Base-by-base conservation (phyloP, 2,888 invertebrate genomes). In the Xestia sexstrigata region DNA sequence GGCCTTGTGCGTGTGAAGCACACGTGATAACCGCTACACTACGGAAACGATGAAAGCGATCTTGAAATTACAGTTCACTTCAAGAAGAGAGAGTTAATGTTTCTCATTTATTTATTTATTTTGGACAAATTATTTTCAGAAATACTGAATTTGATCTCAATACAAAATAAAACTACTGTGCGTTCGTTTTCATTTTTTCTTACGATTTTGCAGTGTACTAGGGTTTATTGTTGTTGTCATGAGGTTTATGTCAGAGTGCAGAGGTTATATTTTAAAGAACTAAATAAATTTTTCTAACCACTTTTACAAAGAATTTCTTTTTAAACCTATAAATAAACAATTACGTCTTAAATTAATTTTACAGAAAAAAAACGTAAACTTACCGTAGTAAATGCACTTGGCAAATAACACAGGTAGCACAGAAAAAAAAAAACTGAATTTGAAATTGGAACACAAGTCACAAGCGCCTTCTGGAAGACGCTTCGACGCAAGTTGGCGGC, bases 21-120 rank as follows among this genome's bases (percentile, higher is more conserved):
- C 97, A 98, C 97, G 97, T 97, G 97, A 97, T 97, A 97, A 97
- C 97, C 97, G 97, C 97, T 97, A 97, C 97, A 97, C 97, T 97
- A 97, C 97, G 97, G 97, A 97, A 97, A 97, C 97, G 85, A 11
- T 87, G 0, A 0, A 0, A 0, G 0, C 0, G 0, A 0, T 0
- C 0, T 0, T 0, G 52, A 89, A 89, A 85, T 87, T 72, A 6
- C 9, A 8, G 23, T 70, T 71, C 0, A 42, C 0, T 58, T 72
- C 0, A 35, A 35, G 8, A 20, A 58, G 7, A 20, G 20, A 35
- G 6, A 45, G 42, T 23, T 6, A 45, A 2, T 9, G 11, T 5
- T 1, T 30, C 1, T 17, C 1, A 35, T 62, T 52, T 42, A n/a
- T 13, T n/a, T 23, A 23, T 49, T 62, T 17, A 23, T 39, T 72